These are phyloP conservation scores for Latheticus oryzae DNA, from an alignment of 2,888 invertebrate genomes.

Conservation along the genomic window DNA sequence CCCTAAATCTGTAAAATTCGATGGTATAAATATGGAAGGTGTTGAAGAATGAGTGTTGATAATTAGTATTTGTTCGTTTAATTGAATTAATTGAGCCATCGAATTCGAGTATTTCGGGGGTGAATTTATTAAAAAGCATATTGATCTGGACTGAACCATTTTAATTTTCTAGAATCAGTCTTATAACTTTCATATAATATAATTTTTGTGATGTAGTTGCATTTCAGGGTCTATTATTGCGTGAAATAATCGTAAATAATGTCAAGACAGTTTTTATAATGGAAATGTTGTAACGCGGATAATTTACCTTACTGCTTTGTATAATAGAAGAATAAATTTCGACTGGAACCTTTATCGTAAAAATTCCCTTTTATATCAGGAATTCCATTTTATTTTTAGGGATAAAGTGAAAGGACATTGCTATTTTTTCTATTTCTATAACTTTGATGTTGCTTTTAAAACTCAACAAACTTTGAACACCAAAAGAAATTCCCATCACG, in stretches of 20 bases:
- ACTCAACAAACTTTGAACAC: no score
- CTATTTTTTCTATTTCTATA: constrained; percentile 34
- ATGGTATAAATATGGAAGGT: not conserved
- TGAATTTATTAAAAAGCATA: no score
- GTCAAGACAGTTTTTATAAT: constrained; percentile 12
- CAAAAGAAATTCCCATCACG: constrained; percentile 18
- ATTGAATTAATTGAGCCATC: constrained; percentile 23
- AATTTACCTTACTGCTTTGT: constrained; percentile 19
- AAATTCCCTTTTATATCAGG: constrained; percentile 14
- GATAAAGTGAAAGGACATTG: constrained; percentile 35
- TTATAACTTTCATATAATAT: no score
- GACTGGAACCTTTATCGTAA: constrained; percentile 8
- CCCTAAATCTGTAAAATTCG: no score
- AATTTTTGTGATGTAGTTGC: no score
- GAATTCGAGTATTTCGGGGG: constrained; percentile 4
- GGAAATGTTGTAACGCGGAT: constrained; percentile 12
- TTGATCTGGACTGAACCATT: no score
- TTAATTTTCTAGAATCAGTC: no score
- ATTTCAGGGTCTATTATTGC: constrained; percentile 7
- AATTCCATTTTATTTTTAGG: constrained; percentile 30
- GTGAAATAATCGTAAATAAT: constrained; percentile 15
- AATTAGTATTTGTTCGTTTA: constrained; percentile 30
- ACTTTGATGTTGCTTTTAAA: constrained; percentile 44
- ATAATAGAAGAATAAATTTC: constrained; percentile 22
- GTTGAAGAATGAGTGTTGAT: constrained; percentile 8